These are phyloP conservation scores for Baccha elongata DNA, from an alignment of 2,888 invertebrate species.

Conservation along the genomic window DNA sequence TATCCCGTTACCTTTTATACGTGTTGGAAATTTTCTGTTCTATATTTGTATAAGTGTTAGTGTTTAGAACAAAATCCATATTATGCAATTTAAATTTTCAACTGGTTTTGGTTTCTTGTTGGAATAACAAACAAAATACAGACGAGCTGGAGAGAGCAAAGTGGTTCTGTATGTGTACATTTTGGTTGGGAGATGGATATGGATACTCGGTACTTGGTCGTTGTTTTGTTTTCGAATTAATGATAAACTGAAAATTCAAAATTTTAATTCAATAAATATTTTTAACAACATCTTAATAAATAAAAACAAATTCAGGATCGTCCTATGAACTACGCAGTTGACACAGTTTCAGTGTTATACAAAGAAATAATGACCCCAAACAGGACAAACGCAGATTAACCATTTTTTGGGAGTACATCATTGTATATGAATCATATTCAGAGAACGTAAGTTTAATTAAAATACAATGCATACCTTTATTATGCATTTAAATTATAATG, in stretches of 20 bases:
- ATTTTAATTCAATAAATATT: background rate
- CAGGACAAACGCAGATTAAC: slow-evolving; percentile 48
- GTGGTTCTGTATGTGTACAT: slow-evolving; percentile 65
- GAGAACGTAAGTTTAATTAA: slow-evolving; percentile 13
- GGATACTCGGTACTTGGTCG: slow-evolving; percentile 32
- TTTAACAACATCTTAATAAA: background rate
- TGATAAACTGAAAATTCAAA: background rate
- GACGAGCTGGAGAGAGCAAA: slow-evolving; percentile 25
- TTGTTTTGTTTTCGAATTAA: slow-evolving; percentile 24
- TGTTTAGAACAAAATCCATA: slow-evolving; percentile 41
- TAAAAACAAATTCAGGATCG: slow-evolving; percentile 21
- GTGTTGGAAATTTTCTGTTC: slow-evolving; percentile 33
- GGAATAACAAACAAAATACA: slow-evolving; percentile 8
- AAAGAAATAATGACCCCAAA: slow-evolving; percentile 62
- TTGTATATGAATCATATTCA: slow-evolving; percentile 3
- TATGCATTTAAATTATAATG: no score
- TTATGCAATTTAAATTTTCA: slow-evolving; percentile 22
- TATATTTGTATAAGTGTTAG: slow-evolving; percentile 45
- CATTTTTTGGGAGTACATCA: slow-evolving; percentile 26
- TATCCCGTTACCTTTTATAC: slow-evolving; percentile 15
- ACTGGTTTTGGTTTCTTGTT: slow-evolving; percentile 22
- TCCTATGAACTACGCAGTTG: slow-evolving; percentile 45
- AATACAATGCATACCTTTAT: no score
- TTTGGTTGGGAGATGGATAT: background rate
- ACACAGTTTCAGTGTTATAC: slow-evolving; percentile 53